Base-by-base conservation (phyloP, 2,888 invertebrate species). In the Amphipoea lucens region DNA sequence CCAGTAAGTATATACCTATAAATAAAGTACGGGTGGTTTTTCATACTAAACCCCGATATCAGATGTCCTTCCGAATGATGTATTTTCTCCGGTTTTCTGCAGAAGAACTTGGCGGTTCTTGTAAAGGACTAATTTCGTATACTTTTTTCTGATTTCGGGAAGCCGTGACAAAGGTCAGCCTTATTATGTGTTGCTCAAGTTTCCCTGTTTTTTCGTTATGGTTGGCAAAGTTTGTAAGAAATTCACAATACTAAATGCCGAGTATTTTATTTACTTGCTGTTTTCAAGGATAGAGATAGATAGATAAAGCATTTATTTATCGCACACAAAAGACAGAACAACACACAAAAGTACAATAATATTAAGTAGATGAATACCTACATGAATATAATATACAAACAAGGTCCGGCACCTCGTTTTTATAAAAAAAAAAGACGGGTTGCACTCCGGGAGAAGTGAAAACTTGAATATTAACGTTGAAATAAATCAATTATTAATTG, bases 61-160 rank as follows among this genome's bases (percentile, higher is more conserved):
- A 87, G 85, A 84, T 88, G 89, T 70, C 72, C 69, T 74, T n/a
- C 45, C 69, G 79, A 84, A 81, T 79, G 74, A 78, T 72, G 48
- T 78, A 70, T 81, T 76, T 86, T 72, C 79, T 63, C 14, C 51
- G 68, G 57, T 57, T 79, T 81, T 81, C 66, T 66, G 14, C 20
- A 36, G 29, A 80, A 82, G 75, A 82, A 63, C 42, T 78, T 45
- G 57, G 65, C 17, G 54, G 68, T 40, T 79, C 68, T 73, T 73
- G 66, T 45, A 1, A 66, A 62, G 40, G 66, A 54, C 60, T 79
- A 79, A 81, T 84, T 81, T 79, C 11, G 17, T 40, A 23, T 29
- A 42, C 14, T 74, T 85, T 77, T 83, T 65, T 71, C 36, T 67
- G 66, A 65, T 78, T 74, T 48, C 62, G 23, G 7, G 29, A 73